phyloP scores from a whole-genome alignment of 2,113 vertebrate species.

The Alethe castanea region DNA sequence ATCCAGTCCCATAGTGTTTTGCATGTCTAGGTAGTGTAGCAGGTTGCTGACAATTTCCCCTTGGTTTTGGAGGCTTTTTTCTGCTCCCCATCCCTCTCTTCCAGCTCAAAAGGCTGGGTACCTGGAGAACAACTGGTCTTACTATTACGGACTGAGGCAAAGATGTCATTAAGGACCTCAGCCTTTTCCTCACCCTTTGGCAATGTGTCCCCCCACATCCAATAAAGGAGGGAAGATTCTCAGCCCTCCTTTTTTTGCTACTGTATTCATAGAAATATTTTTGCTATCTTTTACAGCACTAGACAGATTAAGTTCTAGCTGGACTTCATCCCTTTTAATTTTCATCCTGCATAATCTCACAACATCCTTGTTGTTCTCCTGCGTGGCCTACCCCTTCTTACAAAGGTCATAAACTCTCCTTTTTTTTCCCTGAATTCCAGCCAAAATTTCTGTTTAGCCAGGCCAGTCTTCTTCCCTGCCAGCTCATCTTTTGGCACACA shows the following conservation, averaged over 20 bases:
- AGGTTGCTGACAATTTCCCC: not conserved
- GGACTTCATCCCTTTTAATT: not conserved
- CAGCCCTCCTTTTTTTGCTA: not conserved
- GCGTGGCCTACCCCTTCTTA: not conserved
- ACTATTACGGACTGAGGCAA: not conserved
- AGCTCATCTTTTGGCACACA: not conserved
- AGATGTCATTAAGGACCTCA: not conserved
- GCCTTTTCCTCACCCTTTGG: not conserved
- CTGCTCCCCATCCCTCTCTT: not conserved
- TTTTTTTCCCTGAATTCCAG: not conserved
- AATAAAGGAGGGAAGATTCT: not conserved
- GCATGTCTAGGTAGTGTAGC: not conserved
- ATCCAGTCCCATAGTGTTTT: not conserved
- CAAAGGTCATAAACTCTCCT: not conserved
- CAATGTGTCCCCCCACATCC: not conserved
- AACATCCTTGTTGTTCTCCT: not conserved
- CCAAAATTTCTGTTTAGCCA: not conserved
- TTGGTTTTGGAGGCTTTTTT: not conserved
- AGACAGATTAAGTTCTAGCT: not conserved
- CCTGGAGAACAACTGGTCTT: not conserved
- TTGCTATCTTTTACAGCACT: not conserved
- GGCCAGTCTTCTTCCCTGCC: not conserved
- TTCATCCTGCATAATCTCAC: not conserved
- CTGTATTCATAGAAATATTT: not conserved
- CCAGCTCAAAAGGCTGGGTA: not conserved